These are phyloP conservation scores for Polymixis lichenea DNA, from an alignment of 2,888 invertebrate genomes.

Conservation along the genomic window DNA sequence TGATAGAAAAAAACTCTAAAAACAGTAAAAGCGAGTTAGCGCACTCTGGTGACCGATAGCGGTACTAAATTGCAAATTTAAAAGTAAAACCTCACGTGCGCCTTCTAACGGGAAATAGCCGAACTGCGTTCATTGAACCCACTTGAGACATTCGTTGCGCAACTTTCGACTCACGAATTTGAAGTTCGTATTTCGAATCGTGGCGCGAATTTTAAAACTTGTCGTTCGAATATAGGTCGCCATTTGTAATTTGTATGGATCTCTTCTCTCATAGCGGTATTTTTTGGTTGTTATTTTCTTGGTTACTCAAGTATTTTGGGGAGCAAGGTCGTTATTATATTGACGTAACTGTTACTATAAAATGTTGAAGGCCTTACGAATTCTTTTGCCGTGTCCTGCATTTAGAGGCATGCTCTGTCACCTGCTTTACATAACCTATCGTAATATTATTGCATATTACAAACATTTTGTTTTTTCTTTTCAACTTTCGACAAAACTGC, in stretches of 20 bases:
- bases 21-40: conserved; percentile 70
- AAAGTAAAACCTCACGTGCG: conserved; percentile 89
- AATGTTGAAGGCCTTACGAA: conserved; percentile 45
- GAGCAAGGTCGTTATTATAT: conserved; percentile 64
- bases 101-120: conserved; percentile 86
- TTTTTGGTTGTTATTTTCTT: conserved; percentile 53
- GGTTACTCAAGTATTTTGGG: conserved; percentile 50
- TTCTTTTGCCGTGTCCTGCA: conserved; percentile 44
- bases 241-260: conserved; percentile 80
- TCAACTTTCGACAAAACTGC: not conserved
- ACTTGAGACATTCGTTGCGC: conserved; percentile 75
- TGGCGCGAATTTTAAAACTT: conserved; percentile 85
- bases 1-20: conserved; percentile 28
- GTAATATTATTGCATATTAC: conserved; percentile 3
- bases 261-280: conserved; percentile 65
- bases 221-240: conserved; percentile 75
- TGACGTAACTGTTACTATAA: conserved; percentile 53
- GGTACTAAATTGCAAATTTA: conserved; percentile 85
- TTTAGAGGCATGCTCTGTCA: conserved; percentile 26
- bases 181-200: conserved; percentile 65
- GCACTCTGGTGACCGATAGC: conserved; percentile 85
- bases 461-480: not conserved
- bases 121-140: conserved; percentile 87
- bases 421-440: conserved; percentile 29
- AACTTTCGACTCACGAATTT: conserved; percentile 72